These are phyloP conservation scores for Drosophila carrolli DNA, from an alignment of 1,140 invertebrate species.

Conservation along the genomic window DNA sequence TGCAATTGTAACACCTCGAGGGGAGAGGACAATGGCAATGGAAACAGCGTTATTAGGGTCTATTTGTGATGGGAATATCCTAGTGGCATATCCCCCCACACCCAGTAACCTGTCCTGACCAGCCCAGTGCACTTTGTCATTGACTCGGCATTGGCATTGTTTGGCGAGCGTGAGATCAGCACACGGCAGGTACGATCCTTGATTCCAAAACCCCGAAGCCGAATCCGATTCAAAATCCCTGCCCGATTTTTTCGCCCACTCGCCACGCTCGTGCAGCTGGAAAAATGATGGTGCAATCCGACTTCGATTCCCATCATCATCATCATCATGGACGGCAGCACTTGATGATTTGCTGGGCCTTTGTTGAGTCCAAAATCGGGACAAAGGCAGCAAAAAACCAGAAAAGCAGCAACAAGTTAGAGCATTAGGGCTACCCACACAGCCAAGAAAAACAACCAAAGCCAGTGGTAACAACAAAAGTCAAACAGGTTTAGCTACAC, in stretches of 20 bases:
- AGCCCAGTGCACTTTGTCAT: slow-evolving; percentile 68
- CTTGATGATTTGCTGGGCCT: slow-evolving; percentile 77
- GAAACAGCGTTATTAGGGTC: slow-evolving; percentile 65
- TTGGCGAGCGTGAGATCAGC: slow-evolving; percentile 78
- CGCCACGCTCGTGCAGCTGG: slow-evolving; percentile 78
- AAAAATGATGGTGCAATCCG: slow-evolving; percentile 78
- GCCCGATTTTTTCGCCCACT: slow-evolving; percentile 58
- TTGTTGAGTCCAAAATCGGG: slow-evolving; percentile 54
- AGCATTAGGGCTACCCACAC: slow-evolving; percentile 47
- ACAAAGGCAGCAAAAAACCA: slow-evolving; percentile 54
- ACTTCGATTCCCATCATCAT: slow-evolving; percentile 62
- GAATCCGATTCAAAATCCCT: neutral
- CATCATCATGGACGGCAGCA: slow-evolving; percentile 44
- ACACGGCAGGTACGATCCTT: slow-evolving; percentile 68
- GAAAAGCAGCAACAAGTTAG: slow-evolving; percentile 57
- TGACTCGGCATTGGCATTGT: slow-evolving; percentile 52
- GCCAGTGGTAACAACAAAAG: slow-evolving; percentile 66
- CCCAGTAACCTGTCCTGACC: slow-evolving; percentile 33
- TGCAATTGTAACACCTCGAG: slow-evolving; percentile 75
- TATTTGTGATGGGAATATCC: slow-evolving; percentile 50
- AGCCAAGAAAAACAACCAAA: slow-evolving; percentile 40
- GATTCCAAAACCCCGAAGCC: slow-evolving; percentile 3
- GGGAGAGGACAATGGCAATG: slow-evolving; percentile 40
- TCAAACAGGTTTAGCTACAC: slow-evolving; percentile 80
- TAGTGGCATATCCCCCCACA: slow-evolving; percentile 3